Evolutionary conservation across 2,113 vertebrate species (phyloP).

Genomic region (Ondatra zibethicus): DNA sequence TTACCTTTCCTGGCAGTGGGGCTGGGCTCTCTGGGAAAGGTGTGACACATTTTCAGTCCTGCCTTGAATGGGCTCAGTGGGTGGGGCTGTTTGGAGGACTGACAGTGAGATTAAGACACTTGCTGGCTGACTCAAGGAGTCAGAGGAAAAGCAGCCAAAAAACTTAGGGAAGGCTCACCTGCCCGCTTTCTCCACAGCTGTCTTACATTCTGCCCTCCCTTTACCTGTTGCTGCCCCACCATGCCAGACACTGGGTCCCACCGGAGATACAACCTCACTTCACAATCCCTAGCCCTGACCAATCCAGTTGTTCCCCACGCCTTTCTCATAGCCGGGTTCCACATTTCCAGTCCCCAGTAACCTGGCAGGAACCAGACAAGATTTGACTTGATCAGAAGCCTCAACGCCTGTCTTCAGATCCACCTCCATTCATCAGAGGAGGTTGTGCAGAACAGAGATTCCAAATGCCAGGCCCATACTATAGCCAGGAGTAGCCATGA

Average conservation of each 20-base stretch:
- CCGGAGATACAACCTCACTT: background rate
- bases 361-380: background rate
- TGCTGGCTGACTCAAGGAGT: background rate
- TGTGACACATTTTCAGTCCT: slow-evolving; percentile 18
- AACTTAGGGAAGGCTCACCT: background rate
- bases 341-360: background rate
- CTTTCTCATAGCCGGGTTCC: background rate
- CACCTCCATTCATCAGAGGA: background rate
- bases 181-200: background rate
- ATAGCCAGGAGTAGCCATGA: background rate
- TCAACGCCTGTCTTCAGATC: background rate
- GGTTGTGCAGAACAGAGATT: background rate
- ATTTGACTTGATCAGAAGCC: background rate
- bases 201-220: background rate
- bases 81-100: slow-evolving; percentile 44
- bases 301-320: background rate
- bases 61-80: background rate
- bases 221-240: background rate
- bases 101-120: slow-evolving; percentile 25
- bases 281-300: background rate
- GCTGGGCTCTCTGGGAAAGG: background rate
- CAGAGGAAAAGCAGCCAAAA: slow-evolving; percentile 19
- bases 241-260: background rate
- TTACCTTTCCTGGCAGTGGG: background rate
- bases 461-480: background rate